Base-by-base conservation (phyloP, 2,797 vertebrate species). In the Halcyon badia region DNA sequence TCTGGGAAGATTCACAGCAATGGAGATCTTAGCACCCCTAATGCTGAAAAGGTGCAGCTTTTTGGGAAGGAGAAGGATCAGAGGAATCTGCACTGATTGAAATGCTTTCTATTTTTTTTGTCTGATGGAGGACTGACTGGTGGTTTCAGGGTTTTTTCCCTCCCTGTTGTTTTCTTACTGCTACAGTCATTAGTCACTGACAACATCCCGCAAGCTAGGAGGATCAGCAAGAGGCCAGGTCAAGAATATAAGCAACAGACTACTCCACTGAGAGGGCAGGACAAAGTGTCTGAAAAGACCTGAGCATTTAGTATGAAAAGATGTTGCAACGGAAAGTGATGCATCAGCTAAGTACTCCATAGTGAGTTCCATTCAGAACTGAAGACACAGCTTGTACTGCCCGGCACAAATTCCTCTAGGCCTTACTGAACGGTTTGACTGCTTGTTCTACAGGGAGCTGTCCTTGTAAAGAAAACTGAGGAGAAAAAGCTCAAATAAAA, bases 151-250 rank as follows among this genome's bases (percentile, higher is more conserved):
- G 1, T 17, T 26, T 73, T 76, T 75, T 12, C 30, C 13, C 13
- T 94, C 31, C 35, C 28, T 18, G 15, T 54, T 75, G 46, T 65
- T 90, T 95, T 83, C 70, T 62, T 79, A 14, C 30, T 69, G 26
- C 57, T 66, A 0, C 1, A 39, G 77, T 78, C 76, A 83, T 97
- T 88, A 92, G 39, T 96, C 91, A 90, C 60, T 92, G 95, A 80
- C 73, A 96, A 16, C 24, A 75, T 42, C 33, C 46, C 49, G 57
- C 41, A 61, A 91, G 70, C 51, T 33, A 30, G 37, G 44, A 54
- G 18, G 21, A 81, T 82, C 54, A 21, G n/a, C 1, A 1, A 78
- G 76, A 92, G 72, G 46, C 49, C 49, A 56, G 78, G 87, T 93
- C 90, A 93, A 87, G 87, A 85, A 41, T 52, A 49, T 4, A 7